Base-by-base conservation (phyloP, 35 echinoderm and acorn worm genomes). In the Amphiura filiformis region DNA sequence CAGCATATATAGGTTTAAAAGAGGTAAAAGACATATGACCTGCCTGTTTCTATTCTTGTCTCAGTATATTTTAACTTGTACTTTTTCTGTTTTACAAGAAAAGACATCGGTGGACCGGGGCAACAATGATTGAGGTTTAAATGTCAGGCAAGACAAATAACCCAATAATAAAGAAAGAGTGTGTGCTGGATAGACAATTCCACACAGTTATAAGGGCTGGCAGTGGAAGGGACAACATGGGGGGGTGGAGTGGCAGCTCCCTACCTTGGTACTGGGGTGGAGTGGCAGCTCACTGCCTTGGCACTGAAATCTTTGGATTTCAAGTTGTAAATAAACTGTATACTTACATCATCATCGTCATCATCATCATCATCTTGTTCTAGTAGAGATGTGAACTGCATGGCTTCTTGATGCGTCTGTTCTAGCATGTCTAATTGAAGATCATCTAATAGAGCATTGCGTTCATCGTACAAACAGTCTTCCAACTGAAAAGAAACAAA, bases 361-460 rank as follows among this genome's bases (percentile, higher is more conserved):
- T 70, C 61, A 70, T 70, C 44, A 52, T 52, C 44, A 20, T 52
- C 61, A 23, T n/a, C 26, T 5, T 70, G 61, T 85, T 39, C 65
- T 64, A 91, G 76, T 76, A 92, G 84, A 85, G 87, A 99, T 18
- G 96, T 99, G 80, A 94, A 99, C 83, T 99, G 96, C 96, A 99
- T 99, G 38, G 96, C 93, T 36, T 99, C 96, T 88, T 99, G 96
- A 78, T 99, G 96, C 3, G 93, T 94, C 79, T 94, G 96, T 57
- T 99, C 96, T 70, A 99, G 76, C 96, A 99, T 99, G 44, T 93
- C 93, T 76, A 99, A 86, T 65, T 99, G 92, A 42, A 99, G 85
- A 80, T 99, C 96, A 56, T 95, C 96, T 39, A 95, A 84, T 30
- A 99, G 80, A 57, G 87, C 75, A 41, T 99, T 99, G 32, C 86